Evolutionary conservation across 2,888 invertebrate genomes (phyloP).

Genomic region (Cephus rjabovi): DNA sequence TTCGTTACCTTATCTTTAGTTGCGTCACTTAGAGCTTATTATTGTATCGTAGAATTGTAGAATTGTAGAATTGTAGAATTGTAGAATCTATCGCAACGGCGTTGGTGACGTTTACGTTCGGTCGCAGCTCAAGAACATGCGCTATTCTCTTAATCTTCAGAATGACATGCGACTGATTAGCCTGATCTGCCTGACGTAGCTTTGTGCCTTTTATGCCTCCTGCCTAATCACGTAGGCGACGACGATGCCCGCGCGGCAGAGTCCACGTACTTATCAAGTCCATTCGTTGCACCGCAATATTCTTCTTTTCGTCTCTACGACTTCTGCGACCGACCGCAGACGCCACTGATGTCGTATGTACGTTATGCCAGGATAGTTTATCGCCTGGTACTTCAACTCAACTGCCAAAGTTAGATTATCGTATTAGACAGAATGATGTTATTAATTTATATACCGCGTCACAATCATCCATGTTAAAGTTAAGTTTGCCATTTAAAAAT

Average conservation of each 20-base stretch:
- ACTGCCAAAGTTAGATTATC: conserved; percentile 52
- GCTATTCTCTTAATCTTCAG: too few species aligned
- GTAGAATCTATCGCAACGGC: neutral
- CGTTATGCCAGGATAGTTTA: conserved; percentile 7
- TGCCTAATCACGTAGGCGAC: neutral
- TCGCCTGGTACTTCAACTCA: conserved; percentile 32
- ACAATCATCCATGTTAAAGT: neutral
- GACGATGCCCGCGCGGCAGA: too few species aligned
- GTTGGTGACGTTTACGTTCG: neutral
- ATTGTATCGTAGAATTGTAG: neutral
- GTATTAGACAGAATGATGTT: neutral
- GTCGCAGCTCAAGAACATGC: neutral
- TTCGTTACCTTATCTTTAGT: neutral
- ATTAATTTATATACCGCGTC: conserved; percentile 1
- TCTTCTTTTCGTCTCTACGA: neutral
- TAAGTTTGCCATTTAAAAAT: neutral
- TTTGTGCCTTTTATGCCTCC: neutral
- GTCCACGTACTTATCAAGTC: too few species aligned
- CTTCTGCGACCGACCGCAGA: neutral
- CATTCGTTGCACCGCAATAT: too few species aligned
- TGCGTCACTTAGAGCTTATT: neutral
- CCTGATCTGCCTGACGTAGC: neutral
- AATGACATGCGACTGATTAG: too few species aligned
- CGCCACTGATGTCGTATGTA: neutral
- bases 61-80: too few species aligned